Percentiles rank a stretch among this genome's conserved stretches.
Evolutionary conservation across 37 sponge, comb jelly and placozoan genomes (phyloP).

Genomic region (Aplysina aerophoba): DNA sequence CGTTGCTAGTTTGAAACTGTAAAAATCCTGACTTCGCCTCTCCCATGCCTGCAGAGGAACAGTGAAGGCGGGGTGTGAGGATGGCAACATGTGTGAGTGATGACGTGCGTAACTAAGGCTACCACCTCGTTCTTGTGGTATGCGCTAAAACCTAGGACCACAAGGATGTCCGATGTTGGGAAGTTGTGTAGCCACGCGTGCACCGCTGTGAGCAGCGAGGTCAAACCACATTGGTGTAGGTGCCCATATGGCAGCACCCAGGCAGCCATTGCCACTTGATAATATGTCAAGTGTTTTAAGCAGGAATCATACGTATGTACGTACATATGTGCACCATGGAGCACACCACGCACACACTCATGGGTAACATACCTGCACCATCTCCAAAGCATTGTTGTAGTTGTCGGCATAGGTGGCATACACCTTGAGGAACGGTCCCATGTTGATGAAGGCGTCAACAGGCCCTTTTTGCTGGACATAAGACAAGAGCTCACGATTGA

Average conservation of each 20-base stretch:
- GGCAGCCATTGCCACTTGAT: too few relatives aligned
- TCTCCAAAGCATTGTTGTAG: slow-evolving; percentile 47
- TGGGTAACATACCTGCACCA: slow-evolving; percentile 59
- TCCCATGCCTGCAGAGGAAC: slow-evolving; percentile 66
- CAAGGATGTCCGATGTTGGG: too few relatives aligned
- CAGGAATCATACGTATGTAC: slow-evolving; percentile 1
- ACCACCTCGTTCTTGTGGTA: too few relatives aligned
- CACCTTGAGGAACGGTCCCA: slow-evolving; percentile 83
- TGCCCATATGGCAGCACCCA: too few relatives aligned
- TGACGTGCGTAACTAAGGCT: too few relatives aligned
- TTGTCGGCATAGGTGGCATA: slow-evolving; percentile 77
- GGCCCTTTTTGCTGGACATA: slow-evolving; percentile 63
- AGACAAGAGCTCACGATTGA: slow-evolving; percentile 70
- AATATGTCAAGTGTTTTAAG: too few relatives aligned
- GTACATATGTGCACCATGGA: not conserved
- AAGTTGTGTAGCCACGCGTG: too few relatives aligned
- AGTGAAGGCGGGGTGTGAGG: not conserved
- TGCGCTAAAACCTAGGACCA: too few relatives aligned
- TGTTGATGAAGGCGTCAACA: slow-evolving; percentile 70
- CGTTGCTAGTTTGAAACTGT: slow-evolving; percentile 54
- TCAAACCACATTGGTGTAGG: too few relatives aligned
- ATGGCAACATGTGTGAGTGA: not conserved
- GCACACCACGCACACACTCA: too few relatives aligned
- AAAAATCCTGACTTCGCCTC: slow-evolving; percentile 55
- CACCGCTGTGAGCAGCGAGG: too few relatives aligned